These are phyloP conservation scores for Subacronicta megacephala DNA, from an alignment of 2,888 invertebrate genomes.

Conservation along the genomic window DNA sequence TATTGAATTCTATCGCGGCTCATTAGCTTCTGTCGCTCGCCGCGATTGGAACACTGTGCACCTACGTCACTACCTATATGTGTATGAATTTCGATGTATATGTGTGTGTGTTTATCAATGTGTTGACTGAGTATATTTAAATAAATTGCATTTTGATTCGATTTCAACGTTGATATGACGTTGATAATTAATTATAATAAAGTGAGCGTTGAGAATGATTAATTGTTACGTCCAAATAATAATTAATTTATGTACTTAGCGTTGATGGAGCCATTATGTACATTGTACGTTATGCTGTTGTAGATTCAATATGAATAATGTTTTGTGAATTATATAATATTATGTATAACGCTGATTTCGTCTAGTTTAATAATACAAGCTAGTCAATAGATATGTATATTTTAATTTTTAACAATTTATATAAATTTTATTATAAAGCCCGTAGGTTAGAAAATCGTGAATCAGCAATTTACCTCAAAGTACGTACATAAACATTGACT, in stretches of 20 bases:
- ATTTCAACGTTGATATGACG: conserved; percentile 14
- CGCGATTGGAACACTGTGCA: conserved; percentile 5
- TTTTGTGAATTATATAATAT: background rate
- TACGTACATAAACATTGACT: no score
- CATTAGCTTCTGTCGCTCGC: conserved; percentile 50
- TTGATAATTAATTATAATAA: conserved; percentile 17
- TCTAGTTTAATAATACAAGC: no score
- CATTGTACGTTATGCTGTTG: no score
- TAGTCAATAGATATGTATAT: no score
- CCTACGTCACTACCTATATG: background rate
- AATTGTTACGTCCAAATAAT: conserved; percentile 22
- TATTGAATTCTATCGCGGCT: conserved; percentile 58
- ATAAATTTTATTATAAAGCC: no score
- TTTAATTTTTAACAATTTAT: no score
- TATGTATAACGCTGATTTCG: background rate
- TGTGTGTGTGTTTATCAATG: background rate
- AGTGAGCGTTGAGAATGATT: conserved; percentile 11
- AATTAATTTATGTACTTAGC: conserved; percentile 17
- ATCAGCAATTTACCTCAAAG: no score
- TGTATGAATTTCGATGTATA: background rate
- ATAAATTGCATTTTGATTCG: background rate
- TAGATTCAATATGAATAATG: background rate
- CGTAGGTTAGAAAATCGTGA: no score
- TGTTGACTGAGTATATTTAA: background rate
- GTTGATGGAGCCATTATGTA: background rate